Evolutionary conservation across 2,113 vertebrate species (phyloP), one percentile per base, ranked within the genome.

Genomic region (Maccullochella peelii): DNA sequence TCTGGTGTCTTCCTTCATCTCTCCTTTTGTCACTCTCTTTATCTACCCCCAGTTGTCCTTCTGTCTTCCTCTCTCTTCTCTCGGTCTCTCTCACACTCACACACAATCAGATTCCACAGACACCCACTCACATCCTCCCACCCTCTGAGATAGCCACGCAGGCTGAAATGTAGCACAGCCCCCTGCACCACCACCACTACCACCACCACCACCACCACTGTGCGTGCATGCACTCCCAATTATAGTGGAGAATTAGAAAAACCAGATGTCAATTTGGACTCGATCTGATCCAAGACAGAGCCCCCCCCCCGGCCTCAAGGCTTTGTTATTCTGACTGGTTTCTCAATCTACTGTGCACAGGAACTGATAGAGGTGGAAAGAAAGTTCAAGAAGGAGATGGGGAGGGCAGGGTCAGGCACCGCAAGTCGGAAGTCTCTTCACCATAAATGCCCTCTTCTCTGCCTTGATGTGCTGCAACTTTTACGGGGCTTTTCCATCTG

Each of bases 211-310:
- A 50, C 69, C 54, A 18, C 52, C 16, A 5, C 49, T 20, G 59
- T 77, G 79, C 85, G 58, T 69, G 77, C 80, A 63, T 54, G 58
- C 38, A 69, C 77, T 86, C 73, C 5, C 86, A 90, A 91, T 91
- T 89, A 93, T 40, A 93, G 82, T 69, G 84, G 33, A 79, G 80
- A 67, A 76, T 58, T 40, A 6, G 73, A 79, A 86, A 92, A 94
- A 94, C 69, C 95, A 94, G 94, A 93, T 94, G 93, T 89, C 54
- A 81, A 89, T 87, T 75, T 90, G 84, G 82, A 85, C 83, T 63
- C 7, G n/a, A 70, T 80, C 44, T 50, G 82, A 85, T 88, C 83
- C 88, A 68, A 86, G 85, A 74, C 30, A 0, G 61, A 44, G 66
- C 8, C 73, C 82, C 70, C 80, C 21, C 62, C 67, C 80, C 23